These are phyloP conservation scores for Scolopax rusticola DNA, from an alignment of 2,797 vertebrate species.

Conservation along the genomic window DNA sequence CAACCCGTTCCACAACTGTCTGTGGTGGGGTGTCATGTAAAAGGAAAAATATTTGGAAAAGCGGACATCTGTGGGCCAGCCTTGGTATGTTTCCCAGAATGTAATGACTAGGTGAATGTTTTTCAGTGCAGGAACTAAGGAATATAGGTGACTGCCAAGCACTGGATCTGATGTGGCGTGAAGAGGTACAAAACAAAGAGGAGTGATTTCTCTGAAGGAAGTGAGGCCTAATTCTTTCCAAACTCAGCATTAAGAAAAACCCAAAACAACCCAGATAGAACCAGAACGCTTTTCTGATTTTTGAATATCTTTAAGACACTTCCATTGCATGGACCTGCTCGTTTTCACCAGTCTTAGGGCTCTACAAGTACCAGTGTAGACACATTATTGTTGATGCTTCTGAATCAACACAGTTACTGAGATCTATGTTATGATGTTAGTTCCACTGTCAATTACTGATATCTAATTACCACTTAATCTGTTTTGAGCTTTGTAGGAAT, in stretches of 20 bases:
- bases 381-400: not conserved
- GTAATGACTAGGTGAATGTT: slow-evolving; percentile 75
- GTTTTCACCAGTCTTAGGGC: not conserved
- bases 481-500: slow-evolving; percentile 40
- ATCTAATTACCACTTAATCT: slow-evolving; percentile 40
- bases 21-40: slow-evolving; percentile 70
- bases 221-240: slow-evolving; percentile 32
- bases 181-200: slow-evolving; percentile 53
- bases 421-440: not conserved
- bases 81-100: slow-evolving; percentile 67
- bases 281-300: not conserved
- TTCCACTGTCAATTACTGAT: slow-evolving; percentile 26
- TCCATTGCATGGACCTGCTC: not conserved
- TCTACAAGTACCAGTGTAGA: not conserved
- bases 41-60: slow-evolving; percentile 67
- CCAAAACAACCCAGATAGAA: not conserved
- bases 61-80: slow-evolving; percentile 63
- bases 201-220: slow-evolving; percentile 30
- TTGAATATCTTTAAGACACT: not conserved
- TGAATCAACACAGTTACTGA: not conserved
- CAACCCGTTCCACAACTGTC: slow-evolving; percentile 32
- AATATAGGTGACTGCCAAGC: slow-evolving; percentile 65
- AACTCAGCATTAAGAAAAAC: not conserved
- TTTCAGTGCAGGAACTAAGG: slow-evolving; percentile 20
- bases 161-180: slow-evolving; percentile 4